A percentile compares a stretch with the other conserved stretches of the same genome.
These are phyloP conservation scores for Mythimna impura DNA, from an alignment of 2,888 invertebrate genomes.

Conservation along the genomic window DNA sequence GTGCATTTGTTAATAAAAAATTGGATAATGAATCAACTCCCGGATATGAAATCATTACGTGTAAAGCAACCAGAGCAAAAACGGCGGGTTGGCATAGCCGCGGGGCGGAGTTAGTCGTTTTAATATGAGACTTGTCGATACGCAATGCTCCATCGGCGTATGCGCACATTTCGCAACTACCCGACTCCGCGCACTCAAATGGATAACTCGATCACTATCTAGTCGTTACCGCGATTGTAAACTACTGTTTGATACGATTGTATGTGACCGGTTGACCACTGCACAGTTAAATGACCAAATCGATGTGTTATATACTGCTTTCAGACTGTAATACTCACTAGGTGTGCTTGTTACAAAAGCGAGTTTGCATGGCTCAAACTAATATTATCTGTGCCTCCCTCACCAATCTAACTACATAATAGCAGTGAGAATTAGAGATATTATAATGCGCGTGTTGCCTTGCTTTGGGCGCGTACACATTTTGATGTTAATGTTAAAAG, in stretches of 20 bases:
- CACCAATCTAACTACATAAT: neutral
- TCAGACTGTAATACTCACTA: neutral
- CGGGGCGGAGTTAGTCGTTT: slow-evolving; percentile 58
- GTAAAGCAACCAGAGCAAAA: slow-evolving; percentile 44
- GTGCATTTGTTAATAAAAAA: neutral
- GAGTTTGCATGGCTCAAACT: no score
- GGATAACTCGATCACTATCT: slow-evolving; percentile 77
- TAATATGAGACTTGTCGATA: slow-evolving; percentile 63
- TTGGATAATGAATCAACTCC: slow-evolving; percentile 19
- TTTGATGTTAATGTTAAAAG: neutral
- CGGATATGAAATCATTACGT: slow-evolving; percentile 50
- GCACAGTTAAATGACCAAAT: slow-evolving; percentile 18
- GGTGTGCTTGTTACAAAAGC: neutral
- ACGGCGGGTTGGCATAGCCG: slow-evolving; percentile 54
- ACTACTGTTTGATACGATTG: slow-evolving; percentile 57
- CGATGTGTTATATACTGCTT: slow-evolving; percentile 17
- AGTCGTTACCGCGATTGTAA: slow-evolving; percentile 50
- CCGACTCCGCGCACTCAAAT: slow-evolving; percentile 57
- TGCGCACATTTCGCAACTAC: slow-evolving; percentile 67
- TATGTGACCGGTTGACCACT: slow-evolving; percentile 32
- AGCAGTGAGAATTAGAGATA: slow-evolving; percentile 7
- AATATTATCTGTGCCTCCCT: no score
- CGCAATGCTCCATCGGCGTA: slow-evolving; percentile 53
- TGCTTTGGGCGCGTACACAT: neutral
- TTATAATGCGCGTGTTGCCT: slow-evolving; percentile 15